A percentile compares a stretch with the other conserved stretches of the same genome.
phyloP scores from a whole-genome alignment of 2,113 vertebrate genomes.

The Pao palembangensis region DNA sequence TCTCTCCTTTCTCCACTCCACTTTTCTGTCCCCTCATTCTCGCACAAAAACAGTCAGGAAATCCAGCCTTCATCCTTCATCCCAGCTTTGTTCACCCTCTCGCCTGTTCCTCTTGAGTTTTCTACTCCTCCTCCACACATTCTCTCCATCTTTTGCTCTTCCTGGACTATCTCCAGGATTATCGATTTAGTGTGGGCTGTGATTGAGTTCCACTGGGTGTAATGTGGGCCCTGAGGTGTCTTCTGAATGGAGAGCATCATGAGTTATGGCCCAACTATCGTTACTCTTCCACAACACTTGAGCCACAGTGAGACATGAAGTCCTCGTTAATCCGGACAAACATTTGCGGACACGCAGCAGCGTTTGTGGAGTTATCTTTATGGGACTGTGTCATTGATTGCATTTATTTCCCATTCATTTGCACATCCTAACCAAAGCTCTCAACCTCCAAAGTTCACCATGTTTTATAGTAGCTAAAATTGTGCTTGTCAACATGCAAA shows the following conservation, averaged over 20 bases:
- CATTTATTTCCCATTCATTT: too few relatives aligned
- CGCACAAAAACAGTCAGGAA: constrained; percentile 72
- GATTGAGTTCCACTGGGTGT: constrained; percentile 76
- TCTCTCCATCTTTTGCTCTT: constrained; percentile 38
- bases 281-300: constrained; percentile 66
- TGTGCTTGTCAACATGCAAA: too few relatives aligned
- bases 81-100: constrained; percentile 35
- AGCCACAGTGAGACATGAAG: constrained; percentile 46
- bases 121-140: neutral
- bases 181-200: constrained; percentile 75
- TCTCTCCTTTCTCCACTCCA: neutral
- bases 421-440: too few relatives aligned
- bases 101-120: constrained; percentile 10
- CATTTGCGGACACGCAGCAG: constrained; percentile 5
- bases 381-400: too few relatives aligned
- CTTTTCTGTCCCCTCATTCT: constrained; percentile 47
- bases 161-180: constrained; percentile 66
- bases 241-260: constrained; percentile 74
- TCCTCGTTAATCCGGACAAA: constrained; percentile 10
- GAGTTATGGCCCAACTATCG: constrained; percentile 76
- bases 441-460: too few relatives aligned
- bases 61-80: constrained; percentile 72
- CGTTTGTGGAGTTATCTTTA: too few relatives aligned
- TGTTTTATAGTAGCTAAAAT: too few relatives aligned
- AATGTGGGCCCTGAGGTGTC: constrained; percentile 74